Evolutionary conservation across 2,797 vertebrate genomes (phyloP), one percentile per base, ranked within the genome.

Genomic region (Cynopterus sphinx): DNA sequence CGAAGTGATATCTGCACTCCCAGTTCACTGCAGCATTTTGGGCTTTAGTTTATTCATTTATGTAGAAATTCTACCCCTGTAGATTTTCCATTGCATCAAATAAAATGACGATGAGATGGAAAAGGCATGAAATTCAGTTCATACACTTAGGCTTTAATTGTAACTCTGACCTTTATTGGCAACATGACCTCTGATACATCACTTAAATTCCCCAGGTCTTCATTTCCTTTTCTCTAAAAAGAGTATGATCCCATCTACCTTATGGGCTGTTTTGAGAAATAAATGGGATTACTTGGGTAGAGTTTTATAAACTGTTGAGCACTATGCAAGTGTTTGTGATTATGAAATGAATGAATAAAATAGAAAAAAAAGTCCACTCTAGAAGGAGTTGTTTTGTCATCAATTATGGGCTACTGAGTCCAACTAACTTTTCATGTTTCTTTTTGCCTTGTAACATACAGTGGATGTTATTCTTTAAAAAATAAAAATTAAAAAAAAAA

Each of bases 361-460:
- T 4, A 49, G n/a, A 41, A 71, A 46, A 70, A 88, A 41, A 43
- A 46, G 65, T 46, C 26, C 12, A 78, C 26, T 67, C 24, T n/a
- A 90, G 49, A 85, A 70, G 79, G 41, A 90, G 22, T 95, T 95
- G 49, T 59, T n/a, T 89, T 71, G n/a, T 70, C 22, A 63, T 90
- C 61, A 78, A 31, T 91, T 94, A 61, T 65, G n/a, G 26, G 85
- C 87, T 87, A 87, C 57, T 73, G 49, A 63, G 4, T 78, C 79
- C 70, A 71, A 83, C 51, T 71, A 63, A 78, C 21, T 41, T 91
- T 77, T 41, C 36, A 33, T 21, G 4, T 85, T 7, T 90, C 6
- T 95, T 92, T 84, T 87, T 89, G 59, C 9, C 53, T 61, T 22
- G 26, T 67, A 59, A 79, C 17, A 39, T 6, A n/a, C 7, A 68